phyloP scores from a whole-genome alignment of 2,113 vertebrate genomes.

The Myotis davidii region DNA sequence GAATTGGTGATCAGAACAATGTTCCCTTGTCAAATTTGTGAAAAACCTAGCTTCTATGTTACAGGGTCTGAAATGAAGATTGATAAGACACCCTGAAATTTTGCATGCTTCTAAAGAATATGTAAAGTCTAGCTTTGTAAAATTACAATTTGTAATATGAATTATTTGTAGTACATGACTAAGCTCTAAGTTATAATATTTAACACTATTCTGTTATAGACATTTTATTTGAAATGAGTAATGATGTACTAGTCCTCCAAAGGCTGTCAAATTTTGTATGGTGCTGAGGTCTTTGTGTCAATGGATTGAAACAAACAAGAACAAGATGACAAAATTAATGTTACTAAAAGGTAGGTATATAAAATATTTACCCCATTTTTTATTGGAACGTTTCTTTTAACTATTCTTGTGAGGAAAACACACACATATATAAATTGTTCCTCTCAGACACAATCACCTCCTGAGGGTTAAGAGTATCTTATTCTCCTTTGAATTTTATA shows the following conservation, averaged over 20 bases:
- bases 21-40: conserved; percentile 94
- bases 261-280: conserved; percentile 41
- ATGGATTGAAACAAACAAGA: background rate
- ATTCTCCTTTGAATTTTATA: background rate
- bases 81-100: conserved; percentile 56
- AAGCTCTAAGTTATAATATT: conserved; percentile 46
- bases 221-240: conserved; percentile 38
- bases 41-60: conserved; percentile 92
- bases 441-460: background rate
- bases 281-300: conserved; percentile 65
- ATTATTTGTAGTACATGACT: conserved; percentile 33
- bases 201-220: conserved; percentile 64
- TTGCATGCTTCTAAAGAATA: conserved; percentile 57
- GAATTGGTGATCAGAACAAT: conserved; percentile 95
- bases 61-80: conserved; percentile 90
- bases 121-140: conserved; percentile 72
- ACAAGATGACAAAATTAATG: conserved; percentile 30
- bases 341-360: conserved; percentile 36
- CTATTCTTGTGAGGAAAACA: conserved; percentile 33
- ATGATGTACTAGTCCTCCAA: conserved; percentile 67
- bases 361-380: background rate
- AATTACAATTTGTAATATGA: conserved; percentile 55
- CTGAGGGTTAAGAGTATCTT: background rate
- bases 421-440: conserved; percentile 47
- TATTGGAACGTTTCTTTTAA: conserved; percentile 40